phyloP scores from a whole-genome alignment of 2,113 vertebrate species.

The Camelus bactrianus region DNA sequence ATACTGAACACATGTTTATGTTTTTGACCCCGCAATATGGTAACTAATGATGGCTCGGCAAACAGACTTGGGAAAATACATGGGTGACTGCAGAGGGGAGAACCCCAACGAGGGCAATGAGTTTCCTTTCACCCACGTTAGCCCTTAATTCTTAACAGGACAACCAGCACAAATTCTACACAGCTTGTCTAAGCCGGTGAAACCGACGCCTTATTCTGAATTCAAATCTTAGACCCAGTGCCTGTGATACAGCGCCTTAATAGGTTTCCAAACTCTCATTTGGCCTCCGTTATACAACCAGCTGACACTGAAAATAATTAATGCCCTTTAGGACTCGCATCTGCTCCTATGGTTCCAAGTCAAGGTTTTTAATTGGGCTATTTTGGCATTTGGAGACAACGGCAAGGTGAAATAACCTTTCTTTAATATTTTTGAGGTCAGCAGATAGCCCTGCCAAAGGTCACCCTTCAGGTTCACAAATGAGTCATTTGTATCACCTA shows the following conservation, averaged over 20 bases:
- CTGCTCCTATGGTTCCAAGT: conserved; percentile 93
- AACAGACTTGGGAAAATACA: conserved; percentile 81
- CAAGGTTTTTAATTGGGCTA: conserved; percentile 95
- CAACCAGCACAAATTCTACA: conserved; percentile 41
- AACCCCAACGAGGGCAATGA: not conserved
- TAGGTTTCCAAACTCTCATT: conserved; percentile 92
- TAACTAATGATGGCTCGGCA: conserved; percentile 87
- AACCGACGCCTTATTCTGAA: conserved; percentile 84
- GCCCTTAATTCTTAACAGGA: conserved; percentile 71
- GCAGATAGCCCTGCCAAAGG: conserved; percentile 91
- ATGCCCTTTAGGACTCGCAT: conserved; percentile 93
- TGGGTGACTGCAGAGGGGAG: conserved; percentile 69
- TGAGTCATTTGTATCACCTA: conserved; percentile 93
- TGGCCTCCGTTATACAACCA: conserved; percentile 92
- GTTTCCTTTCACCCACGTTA: conserved; percentile 47
- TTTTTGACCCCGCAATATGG: conserved; percentile 86
- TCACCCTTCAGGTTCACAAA: conserved; percentile 93
- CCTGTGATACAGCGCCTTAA: conserved; percentile 89
- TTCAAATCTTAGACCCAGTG: conserved; percentile 88
- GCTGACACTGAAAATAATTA: conserved; percentile 94
- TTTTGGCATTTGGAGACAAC: conserved; percentile 95
- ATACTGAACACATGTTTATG: conserved; percentile 85
- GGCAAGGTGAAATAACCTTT: conserved; percentile 94
- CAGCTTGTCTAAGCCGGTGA: conserved; percentile 77
- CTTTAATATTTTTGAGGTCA: conserved; percentile 94